Conservation (phyloP, 1,140 invertebrate species). For the Vollenhovia emeryi region DNA sequence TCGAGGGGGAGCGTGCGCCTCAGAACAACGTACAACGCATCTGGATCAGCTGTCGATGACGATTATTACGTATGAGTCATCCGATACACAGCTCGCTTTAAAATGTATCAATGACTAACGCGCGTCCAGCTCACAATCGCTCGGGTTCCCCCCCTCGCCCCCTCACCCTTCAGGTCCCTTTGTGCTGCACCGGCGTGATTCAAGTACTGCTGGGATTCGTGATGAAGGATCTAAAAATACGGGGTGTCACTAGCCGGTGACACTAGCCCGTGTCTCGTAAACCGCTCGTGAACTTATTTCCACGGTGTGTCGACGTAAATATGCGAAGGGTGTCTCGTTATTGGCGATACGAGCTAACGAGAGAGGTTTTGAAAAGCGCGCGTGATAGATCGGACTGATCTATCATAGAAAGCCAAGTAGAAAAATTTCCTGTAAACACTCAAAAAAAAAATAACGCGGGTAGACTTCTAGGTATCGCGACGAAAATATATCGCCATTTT, state of each 20-base stretch:
- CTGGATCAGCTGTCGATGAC: conserved; percentile 79
- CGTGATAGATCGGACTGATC: too few species aligned
- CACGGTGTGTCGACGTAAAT: not conserved
- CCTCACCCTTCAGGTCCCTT: conserved; percentile 48
- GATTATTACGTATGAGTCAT: conserved; percentile 78
- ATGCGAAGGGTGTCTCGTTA: not conserved
- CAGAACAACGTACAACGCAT: conserved; percentile 67
- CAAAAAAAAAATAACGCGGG: too few species aligned
- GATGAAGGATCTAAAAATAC: conserved; percentile 40
- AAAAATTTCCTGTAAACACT: too few species aligned
- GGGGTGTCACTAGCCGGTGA: conserved; percentile 17
- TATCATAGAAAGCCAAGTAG: too few species aligned
- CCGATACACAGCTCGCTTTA: conserved; percentile 72
- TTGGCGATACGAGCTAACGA: not conserved
- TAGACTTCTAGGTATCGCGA: too few species aligned
- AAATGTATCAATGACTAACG: conserved; percentile 80
- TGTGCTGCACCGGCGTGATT: conserved; percentile 37
- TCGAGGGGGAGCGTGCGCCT: conserved; percentile 61
- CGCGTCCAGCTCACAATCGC: conserved; percentile 65
- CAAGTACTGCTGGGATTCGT: conserved; percentile 35
- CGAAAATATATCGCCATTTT: too few species aligned
- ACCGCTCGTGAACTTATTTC: not conserved
- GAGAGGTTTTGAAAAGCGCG: not conserved
- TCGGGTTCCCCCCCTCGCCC: not conserved
- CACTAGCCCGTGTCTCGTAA: not conserved